Conservation (phyloP, 2,888 invertebrate genomes). For the Eupithecia exiguata region DNA sequence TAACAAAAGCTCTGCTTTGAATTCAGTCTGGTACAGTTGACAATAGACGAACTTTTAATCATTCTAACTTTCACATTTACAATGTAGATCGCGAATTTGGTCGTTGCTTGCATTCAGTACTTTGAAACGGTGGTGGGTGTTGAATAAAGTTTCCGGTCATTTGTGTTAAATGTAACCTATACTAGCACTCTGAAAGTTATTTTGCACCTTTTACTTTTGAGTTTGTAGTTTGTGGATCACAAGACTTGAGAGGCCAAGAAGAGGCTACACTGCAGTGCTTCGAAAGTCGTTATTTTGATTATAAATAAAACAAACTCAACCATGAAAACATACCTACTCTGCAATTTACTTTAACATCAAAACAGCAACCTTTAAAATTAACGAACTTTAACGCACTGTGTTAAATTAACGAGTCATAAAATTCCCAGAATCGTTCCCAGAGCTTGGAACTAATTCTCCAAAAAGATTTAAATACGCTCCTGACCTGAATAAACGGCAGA, state of each 20-base stretch:
- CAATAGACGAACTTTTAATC: background rate
- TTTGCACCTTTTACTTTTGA: background rate
- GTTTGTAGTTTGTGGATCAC: background rate
- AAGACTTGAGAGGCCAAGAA: too few relatives aligned
- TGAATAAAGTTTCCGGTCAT: background rate
- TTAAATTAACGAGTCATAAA: conserved; percentile 73
- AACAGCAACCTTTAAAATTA: conserved; percentile 2
- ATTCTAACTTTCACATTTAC: conserved; percentile 3
- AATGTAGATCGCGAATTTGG: conserved; percentile 1
- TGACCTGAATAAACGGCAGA: conserved; percentile 61
- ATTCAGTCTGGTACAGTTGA: background rate
- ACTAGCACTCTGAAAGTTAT: background rate
- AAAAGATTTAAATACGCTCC: conserved; percentile 62
- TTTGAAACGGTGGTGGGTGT: background rate
- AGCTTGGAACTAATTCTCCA: conserved; percentile 57
- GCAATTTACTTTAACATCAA: conserved; percentile 1
- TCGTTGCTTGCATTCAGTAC: background rate
- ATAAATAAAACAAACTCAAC: background rate
- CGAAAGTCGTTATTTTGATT: background rate
- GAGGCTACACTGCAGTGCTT: too few relatives aligned
- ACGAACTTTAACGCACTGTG: conserved; percentile 50
- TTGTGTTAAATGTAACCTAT: background rate
- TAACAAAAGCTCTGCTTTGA: conserved; percentile 6
- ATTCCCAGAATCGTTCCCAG: conserved; percentile 55
- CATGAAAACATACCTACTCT: background rate